Evolutionary conservation across 2,888 invertebrate genomes (phyloP).

Genomic region (Colostygia pectinataria): DNA sequence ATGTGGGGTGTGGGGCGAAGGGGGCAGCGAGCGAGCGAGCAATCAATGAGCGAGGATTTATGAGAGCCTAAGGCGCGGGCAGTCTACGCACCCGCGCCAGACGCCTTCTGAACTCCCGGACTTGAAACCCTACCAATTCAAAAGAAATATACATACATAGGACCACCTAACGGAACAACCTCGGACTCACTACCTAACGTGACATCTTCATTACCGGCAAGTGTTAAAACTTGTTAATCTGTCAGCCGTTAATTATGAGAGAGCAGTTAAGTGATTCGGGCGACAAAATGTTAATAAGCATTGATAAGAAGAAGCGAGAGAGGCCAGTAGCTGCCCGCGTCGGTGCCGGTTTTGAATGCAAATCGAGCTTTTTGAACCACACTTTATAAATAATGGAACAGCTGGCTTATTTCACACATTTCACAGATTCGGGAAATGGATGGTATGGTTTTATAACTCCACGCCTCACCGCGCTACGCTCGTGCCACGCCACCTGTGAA

Average conservation of each 20-base stretch:
- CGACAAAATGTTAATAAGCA: constrained; percentile 80
- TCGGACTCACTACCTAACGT: constrained; percentile 34
- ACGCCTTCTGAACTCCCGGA: constrained; percentile 8
- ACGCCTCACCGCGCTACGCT: too few species aligned
- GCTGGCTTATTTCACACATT: constrained; percentile 3
- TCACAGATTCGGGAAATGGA: not conserved
- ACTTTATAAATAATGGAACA: not conserved
- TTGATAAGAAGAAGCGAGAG: constrained; percentile 51
- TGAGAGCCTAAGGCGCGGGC: constrained; percentile 37
- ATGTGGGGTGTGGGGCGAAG: constrained; percentile 48
- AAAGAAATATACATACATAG: not conserved
- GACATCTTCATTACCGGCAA: constrained; percentile 78
- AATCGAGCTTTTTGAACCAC: constrained; percentile 47
- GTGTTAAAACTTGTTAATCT: constrained; percentile 80
- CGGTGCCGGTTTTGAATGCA: constrained; percentile 57
- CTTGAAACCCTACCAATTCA: not conserved
- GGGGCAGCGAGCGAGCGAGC: constrained; percentile 55
- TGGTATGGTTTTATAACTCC: not conserved
- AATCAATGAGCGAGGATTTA: constrained; percentile 73
- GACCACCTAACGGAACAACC: constrained; percentile 6
- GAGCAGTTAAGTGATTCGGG: constrained; percentile 75
- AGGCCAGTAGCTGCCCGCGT: constrained; percentile 10
- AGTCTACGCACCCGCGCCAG: constrained; percentile 46
- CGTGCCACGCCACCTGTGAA: too few species aligned
- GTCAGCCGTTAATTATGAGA: constrained; percentile 78